phyloP scores from a whole-genome alignment of 2,113 vertebrate species.

The Suncus etruscus region DNA sequence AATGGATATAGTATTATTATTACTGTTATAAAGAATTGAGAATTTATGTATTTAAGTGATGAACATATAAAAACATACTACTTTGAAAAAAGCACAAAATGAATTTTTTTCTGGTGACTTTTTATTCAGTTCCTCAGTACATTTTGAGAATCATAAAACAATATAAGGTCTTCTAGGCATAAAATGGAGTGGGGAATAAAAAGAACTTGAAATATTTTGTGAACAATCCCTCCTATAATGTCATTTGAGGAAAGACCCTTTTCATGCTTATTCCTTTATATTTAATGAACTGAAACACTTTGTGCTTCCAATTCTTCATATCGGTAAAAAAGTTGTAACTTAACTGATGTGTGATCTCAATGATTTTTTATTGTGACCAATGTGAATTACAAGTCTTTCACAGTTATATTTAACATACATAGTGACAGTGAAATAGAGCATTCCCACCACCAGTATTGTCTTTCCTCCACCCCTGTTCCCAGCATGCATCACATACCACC shows the following conservation, averaged over 20 bases:
- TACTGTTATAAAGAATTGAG: not conserved
- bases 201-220: not conserved
- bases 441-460: too few relatives aligned
- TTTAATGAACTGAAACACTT: slow-evolving; percentile 16
- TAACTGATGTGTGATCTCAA: slow-evolving; percentile 27
- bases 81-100: slow-evolving; percentile 28
- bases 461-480: too few relatives aligned
- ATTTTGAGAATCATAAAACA: not conserved
- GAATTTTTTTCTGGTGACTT: not conserved
- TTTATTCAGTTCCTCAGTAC: not conserved
- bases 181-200: not conserved
- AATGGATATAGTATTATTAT: not conserved
- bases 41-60: slow-evolving; percentile 5
- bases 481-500: too few relatives aligned
- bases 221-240: slow-evolving; percentile 25
- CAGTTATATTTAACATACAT: too few relatives aligned
- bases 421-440: too few relatives aligned
- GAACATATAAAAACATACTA: not conserved
- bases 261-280: slow-evolving; percentile 29
- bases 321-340: slow-evolving; percentile 17
- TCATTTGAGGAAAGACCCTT: not conserved
- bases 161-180: not conserved
- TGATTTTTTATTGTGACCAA: too few relatives aligned
- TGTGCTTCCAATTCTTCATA: not conserved
- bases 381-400: too few relatives aligned